Conservation (phyloP, 1,140 invertebrate species). For the Drosophila malerkotliana region DNA sequence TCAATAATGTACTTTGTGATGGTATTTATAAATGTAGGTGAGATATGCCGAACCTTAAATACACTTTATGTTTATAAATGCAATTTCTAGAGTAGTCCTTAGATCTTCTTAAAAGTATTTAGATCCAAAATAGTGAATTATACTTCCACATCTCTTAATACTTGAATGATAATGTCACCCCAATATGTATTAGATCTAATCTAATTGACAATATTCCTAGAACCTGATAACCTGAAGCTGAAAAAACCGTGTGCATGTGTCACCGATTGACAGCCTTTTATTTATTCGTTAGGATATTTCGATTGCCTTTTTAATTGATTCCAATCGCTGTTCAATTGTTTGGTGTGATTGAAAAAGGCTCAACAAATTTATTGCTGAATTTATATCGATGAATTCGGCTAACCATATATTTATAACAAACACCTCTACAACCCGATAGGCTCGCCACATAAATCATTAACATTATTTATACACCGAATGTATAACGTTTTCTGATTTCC, state of each 20-base stretch:
- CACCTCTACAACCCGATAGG: conserved; percentile 30
- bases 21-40: neutral
- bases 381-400: conserved; percentile 56
- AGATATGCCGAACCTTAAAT: conserved; percentile 8
- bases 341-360: conserved; percentile 80
- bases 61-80: conserved; percentile 17
- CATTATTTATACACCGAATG: conserved; percentile 26
- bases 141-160: neutral
- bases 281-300: conserved; percentile 74
- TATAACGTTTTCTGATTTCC: conserved; percentile 18
- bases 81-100: too few relatives aligned
- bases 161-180: neutral
- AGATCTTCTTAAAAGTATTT: too few relatives aligned
- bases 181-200: neutral
- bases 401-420: conserved; percentile 33
- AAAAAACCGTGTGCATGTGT: neutral
- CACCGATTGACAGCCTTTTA: conserved; percentile 38
- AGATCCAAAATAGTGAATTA: neutral
- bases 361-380: conserved; percentile 76
- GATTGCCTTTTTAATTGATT: conserved; percentile 78
- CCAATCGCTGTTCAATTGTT: conserved; percentile 78
- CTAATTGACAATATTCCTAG: neutral
- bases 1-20: conserved; percentile 62
- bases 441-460: conserved; percentile 39
- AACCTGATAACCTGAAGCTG: neutral